A percentile compares a stretch with the other conserved stretches of the same genome.
phyloP scores from a whole-genome alignment of 1,140 invertebrate species.

The Pogonomyrmex californicus region DNA sequence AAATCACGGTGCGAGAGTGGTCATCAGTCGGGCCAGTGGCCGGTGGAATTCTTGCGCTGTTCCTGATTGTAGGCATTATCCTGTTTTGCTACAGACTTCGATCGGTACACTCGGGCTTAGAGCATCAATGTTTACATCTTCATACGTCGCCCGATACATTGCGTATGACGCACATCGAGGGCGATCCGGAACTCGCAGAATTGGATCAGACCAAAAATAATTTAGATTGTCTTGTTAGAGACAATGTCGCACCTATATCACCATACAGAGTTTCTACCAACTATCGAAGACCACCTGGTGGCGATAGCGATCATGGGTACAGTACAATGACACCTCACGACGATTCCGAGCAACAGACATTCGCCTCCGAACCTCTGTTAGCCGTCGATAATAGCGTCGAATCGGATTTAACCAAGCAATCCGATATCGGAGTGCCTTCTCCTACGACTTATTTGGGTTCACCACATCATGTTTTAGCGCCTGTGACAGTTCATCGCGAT shows the following conservation, averaged over 20 bases:
- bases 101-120: slow-evolving; percentile 83
- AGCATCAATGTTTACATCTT: slow-evolving; percentile 84
- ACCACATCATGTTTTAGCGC: slow-evolving; percentile 92
- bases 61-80: slow-evolving; percentile 88
- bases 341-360: slow-evolving; percentile 93
- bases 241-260: slow-evolving; percentile 91
- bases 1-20: slow-evolving; percentile 85
- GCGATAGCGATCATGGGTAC: slow-evolving; percentile 97
- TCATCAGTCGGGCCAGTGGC: slow-evolving; percentile 90
- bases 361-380: slow-evolving; percentile 88
- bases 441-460: slow-evolving; percentile 86
- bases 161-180: slow-evolving; percentile 84
- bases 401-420: slow-evolving; percentile 80
- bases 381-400: slow-evolving; percentile 84
- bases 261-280: slow-evolving; percentile 95
- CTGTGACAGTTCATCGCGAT: slow-evolving; percentile 95
- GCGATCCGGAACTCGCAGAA: slow-evolving; percentile 81
- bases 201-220: slow-evolving; percentile 84
- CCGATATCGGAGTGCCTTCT: slow-evolving; percentile 78
- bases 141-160: slow-evolving; percentile 84
- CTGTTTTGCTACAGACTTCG: slow-evolving; percentile 89
- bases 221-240: slow-evolving; percentile 89
- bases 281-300: slow-evolving; percentile 93
- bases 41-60: slow-evolving; percentile 89
- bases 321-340: slow-evolving; percentile 98